Percentiles rank a stretch among this genome's conserved stretches.
These are phyloP conservation scores for Stramonita haemastoma DNA, from an alignment of 2,888 invertebrate genomes.

Conservation along the genomic window DNA sequence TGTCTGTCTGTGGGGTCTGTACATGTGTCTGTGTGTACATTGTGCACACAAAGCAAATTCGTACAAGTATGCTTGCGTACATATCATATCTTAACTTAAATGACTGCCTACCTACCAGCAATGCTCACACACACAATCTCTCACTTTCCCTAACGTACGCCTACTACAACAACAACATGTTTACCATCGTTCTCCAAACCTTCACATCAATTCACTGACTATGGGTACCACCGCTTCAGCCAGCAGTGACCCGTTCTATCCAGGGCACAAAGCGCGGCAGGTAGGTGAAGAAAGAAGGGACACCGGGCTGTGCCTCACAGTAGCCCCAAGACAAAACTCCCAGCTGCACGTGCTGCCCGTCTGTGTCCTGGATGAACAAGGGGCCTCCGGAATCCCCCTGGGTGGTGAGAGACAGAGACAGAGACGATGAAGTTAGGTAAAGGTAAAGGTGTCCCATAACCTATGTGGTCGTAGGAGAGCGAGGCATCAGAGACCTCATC, in stretches of 20 bases:
- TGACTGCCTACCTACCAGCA: neutral
- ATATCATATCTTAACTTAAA: neutral
- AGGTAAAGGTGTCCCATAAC: neutral
- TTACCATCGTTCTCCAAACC: neutral
- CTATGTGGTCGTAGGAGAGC: neutral
- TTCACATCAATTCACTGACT: neutral
- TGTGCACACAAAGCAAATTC: too few relatives aligned
- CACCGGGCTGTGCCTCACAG: neutral
- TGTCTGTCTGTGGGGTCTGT: neutral
- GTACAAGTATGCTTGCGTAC: neutral
- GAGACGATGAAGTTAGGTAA: neutral
- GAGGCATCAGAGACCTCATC: too few relatives aligned
- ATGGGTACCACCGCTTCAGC: neutral
- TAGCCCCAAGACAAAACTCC: constrained; percentile 12
- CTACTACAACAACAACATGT: neutral
- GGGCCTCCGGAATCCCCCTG: constrained; percentile 6
- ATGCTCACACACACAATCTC: neutral
- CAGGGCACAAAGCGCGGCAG: neutral
- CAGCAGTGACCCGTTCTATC: neutral
- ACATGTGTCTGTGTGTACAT: neutral
- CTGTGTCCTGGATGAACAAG: neutral
- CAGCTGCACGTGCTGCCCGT: neutral
- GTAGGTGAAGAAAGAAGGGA: constrained; percentile 7
- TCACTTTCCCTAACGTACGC: too few relatives aligned
- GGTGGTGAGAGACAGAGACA: neutral